These are phyloP conservation scores for Scaptodrosophila lebanonensis DNA, from an alignment of 1,140 invertebrate genomes.

Conservation along the genomic window DNA sequence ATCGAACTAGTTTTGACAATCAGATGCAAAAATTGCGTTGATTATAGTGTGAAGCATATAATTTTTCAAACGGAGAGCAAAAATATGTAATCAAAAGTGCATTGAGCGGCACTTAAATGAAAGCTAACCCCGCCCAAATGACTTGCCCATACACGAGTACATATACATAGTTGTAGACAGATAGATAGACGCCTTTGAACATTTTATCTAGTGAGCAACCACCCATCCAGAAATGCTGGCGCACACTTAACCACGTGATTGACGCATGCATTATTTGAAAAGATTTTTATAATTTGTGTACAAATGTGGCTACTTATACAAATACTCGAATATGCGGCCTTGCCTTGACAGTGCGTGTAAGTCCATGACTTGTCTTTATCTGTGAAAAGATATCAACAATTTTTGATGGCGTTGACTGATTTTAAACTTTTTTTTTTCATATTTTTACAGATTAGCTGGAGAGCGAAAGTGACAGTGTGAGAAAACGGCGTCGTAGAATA, in stretches of 20 bases:
- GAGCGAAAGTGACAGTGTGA: neutral
- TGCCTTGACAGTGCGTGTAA: slow-evolving; percentile 29
- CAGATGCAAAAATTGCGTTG: too few relatives aligned
- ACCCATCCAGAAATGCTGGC: neutral
- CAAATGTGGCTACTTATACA: neutral
- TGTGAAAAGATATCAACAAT: slow-evolving; percentile 17
- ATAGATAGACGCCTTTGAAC: too few relatives aligned
- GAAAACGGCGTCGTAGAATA: too few relatives aligned
- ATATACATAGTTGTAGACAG: too few relatives aligned
- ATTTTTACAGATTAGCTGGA: slow-evolving; percentile 9
- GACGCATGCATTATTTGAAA: slow-evolving; percentile 41
- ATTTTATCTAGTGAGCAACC: slow-evolving; percentile 28
- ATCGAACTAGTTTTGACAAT: too few relatives aligned
- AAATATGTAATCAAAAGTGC: too few relatives aligned
- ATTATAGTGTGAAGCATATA: too few relatives aligned
- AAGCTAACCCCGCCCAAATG: slow-evolving; percentile 15
- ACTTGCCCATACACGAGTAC: too few relatives aligned
- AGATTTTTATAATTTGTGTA: slow-evolving; percentile 41
- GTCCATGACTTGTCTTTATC: slow-evolving; percentile 19
- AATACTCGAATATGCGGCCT: neutral
- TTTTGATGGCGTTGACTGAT: too few relatives aligned
- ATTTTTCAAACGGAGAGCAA: too few relatives aligned
- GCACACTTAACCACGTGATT: slow-evolving; percentile 32
- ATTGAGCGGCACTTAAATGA: too few relatives aligned
- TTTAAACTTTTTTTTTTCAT: slow-evolving; percentile 5